phyloP scores from a whole-genome alignment of 1,140 invertebrate species.

The Brachionus plicatilis region DNA sequence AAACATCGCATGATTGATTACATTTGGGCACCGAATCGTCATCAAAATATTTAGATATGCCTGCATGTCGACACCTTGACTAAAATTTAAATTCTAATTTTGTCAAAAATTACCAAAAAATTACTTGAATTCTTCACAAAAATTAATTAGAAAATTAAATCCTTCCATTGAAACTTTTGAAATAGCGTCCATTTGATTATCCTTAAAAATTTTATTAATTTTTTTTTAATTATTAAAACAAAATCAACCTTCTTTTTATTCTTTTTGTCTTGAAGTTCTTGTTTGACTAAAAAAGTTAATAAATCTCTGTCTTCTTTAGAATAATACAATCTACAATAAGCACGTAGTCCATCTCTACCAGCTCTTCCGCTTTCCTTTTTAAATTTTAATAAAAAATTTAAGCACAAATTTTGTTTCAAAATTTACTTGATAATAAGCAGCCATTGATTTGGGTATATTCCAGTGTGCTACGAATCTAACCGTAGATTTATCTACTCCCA shows the following conservation, averaged over 20 bases:
- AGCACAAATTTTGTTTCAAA: background rate
- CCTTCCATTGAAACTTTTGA: background rate
- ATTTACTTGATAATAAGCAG: constrained; percentile 39
- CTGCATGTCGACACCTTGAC: constrained; percentile 31
- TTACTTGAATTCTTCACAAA: constrained; percentile 37
- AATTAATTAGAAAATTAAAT: constrained; percentile 5
- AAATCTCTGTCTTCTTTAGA: constrained; percentile 30
- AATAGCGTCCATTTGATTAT: background rate
- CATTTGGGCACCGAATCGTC: background rate
- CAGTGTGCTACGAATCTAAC: constrained; percentile 57
- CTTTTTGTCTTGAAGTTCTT: constrained; percentile 33
- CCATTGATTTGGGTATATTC: constrained; percentile 40
- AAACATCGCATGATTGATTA: constrained; percentile 34
- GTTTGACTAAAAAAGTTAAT: constrained; percentile 28
- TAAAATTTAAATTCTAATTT: background rate
- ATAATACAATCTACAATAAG: constrained; percentile 40
- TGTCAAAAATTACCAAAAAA: background rate
- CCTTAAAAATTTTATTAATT: background rate
- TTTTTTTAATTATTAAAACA: background rate
- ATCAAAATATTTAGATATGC: constrained; percentile 32
- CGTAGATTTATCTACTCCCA: constrained; percentile 68
- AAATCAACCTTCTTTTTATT: background rate
- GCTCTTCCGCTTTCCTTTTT: constrained; percentile 37
- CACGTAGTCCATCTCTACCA: constrained; percentile 31
- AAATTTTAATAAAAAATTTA: background rate